Evolutionary conservation across 2,888 invertebrate genomes (phyloP).

Genomic region (Scrobipalpa costella): DNA sequence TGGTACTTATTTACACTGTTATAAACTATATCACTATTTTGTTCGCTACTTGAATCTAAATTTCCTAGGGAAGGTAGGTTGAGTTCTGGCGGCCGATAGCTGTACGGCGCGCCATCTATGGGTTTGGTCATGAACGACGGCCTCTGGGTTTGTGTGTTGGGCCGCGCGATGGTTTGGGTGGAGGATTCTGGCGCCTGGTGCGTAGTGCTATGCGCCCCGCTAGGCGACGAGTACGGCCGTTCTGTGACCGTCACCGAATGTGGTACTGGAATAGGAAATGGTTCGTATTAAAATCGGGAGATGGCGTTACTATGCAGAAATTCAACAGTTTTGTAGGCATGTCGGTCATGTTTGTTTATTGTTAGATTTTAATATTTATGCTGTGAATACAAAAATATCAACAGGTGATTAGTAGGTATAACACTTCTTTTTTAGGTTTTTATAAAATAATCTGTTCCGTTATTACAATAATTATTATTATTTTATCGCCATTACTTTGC

Average conservation of each 20-base stretch:
- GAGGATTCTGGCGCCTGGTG: slow-evolving; percentile 54
- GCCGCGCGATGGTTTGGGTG: slow-evolving; percentile 61
- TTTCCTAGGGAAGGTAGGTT: slow-evolving; percentile 72
- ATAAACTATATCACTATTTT: slow-evolving; percentile 81
- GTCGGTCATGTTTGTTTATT: background rate
- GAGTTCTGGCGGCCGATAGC: slow-evolving; percentile 73
- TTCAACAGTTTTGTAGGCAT: background rate
- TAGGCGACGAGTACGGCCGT: slow-evolving; percentile 65
- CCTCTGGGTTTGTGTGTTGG: slow-evolving; percentile 67
- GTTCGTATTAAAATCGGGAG: background rate
- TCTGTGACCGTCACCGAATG: slow-evolving; percentile 62
- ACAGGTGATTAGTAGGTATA: too few relatives aligned
- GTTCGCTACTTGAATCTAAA: slow-evolving; percentile 76
- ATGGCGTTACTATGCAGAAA: background rate
- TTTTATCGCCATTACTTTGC: too few relatives aligned
- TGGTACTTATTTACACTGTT: slow-evolving; percentile 81
- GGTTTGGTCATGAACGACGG: slow-evolving; percentile 79
- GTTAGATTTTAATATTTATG: too few relatives aligned
- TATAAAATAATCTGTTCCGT: too few relatives aligned
- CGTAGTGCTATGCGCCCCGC: slow-evolving; percentile 51
- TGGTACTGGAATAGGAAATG: slow-evolving; percentile 58
- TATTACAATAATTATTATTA: too few relatives aligned
- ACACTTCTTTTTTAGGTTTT: too few relatives aligned
- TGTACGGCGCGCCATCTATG: slow-evolving; percentile 76
- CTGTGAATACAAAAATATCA: too few relatives aligned